A percentile compares a stretch with the other conserved stretches of the same genome.
Evolutionary conservation across 2,888 invertebrate species (phyloP).

Genomic region (Tetragonula carbonaria): DNA sequence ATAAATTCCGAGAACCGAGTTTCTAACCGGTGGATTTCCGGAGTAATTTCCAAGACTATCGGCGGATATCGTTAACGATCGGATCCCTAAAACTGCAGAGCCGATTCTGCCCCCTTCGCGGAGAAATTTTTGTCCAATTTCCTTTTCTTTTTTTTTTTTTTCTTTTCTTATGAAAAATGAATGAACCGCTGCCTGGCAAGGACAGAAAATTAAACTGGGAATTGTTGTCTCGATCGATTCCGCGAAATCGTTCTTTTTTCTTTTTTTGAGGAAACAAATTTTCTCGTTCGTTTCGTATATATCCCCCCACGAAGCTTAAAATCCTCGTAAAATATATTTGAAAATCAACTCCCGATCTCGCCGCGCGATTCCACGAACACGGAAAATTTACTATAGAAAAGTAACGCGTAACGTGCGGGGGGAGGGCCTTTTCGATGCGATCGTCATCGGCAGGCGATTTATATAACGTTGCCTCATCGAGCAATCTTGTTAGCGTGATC

Average conservation of each 20-base stretch:
- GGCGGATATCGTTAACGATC: not conserved
- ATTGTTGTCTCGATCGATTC: no score
- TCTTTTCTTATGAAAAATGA: no score
- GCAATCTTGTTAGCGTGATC: slow-evolving; percentile 40
- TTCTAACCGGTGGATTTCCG: not conserved
- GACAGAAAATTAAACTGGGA: no score
- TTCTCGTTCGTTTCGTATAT: not conserved
- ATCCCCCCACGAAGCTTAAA: not conserved
- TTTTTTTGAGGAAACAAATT: not conserved
- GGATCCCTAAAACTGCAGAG: slow-evolving; percentile 22
- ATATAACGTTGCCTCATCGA: slow-evolving; percentile 1
- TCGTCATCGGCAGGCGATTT: not conserved
- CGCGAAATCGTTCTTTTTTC: not conserved
- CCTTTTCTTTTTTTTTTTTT: not conserved
- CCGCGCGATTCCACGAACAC: not conserved
- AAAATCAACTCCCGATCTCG: slow-evolving; percentile 5
- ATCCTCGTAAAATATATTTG: not conserved
- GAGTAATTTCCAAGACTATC: slow-evolving; percentile 33
- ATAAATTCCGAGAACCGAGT: slow-evolving; percentile 35
- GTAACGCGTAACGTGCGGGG: no score
- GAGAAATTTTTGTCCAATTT: slow-evolving; percentile 20
- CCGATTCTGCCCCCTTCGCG: not conserved
- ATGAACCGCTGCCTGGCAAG: no score
- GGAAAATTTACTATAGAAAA: not conserved
- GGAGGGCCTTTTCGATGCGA: not conserved